Evolutionary conservation across 2,888 invertebrate species (phyloP), one percentile per base, ranked within the genome.

Genomic region (Cremastinae sp.): DNA sequence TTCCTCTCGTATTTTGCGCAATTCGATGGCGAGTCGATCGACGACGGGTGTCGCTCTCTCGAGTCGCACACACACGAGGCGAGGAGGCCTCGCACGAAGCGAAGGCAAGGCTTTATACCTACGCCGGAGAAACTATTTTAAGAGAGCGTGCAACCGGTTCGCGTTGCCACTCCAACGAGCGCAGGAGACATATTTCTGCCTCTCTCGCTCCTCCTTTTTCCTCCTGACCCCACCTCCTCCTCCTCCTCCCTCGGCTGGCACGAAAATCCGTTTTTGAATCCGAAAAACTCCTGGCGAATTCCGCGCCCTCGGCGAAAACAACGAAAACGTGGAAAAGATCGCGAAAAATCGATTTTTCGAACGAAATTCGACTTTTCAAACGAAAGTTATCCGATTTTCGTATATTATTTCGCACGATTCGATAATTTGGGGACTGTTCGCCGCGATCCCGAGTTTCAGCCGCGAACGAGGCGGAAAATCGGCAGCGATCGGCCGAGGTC

Each of bases 91-190:
- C n/a, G n/a, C n/a, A 28, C 28, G 28, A 5, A 28, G n/a, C n/a
- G 28, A 28, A 28, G 54, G 53, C 68, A 70, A 76, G 76, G 73
- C 74, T 54, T 54, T 75, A 77, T 75, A 79, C 75, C 75, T 82
- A 83, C 82, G 79, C 83, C 62, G 80, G 79, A 82, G 83, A 83
- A 84, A 84, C 84, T 84, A 84, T 84, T 84, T 84, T 84, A 83
- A 84, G 83, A 28, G 28, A 83, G 81, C 75, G 74, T 81, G 83
- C 83, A 84, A 84, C 84, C 84, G 84, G 84, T 84, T 84, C 81
- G 82, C 78, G 78, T 75, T 78, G 71, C 74, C 74, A 77, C 78
- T 77, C 64, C 54, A 78, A 72, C 58, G 53, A 70, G 66, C 75
- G 69, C 76, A 73, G 79, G 78, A 78, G 77, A 79, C 79, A 80